Base-by-base conservation (phyloP, 2,797 vertebrate genomes). In the Kryptopterus vitreolus region DNA sequence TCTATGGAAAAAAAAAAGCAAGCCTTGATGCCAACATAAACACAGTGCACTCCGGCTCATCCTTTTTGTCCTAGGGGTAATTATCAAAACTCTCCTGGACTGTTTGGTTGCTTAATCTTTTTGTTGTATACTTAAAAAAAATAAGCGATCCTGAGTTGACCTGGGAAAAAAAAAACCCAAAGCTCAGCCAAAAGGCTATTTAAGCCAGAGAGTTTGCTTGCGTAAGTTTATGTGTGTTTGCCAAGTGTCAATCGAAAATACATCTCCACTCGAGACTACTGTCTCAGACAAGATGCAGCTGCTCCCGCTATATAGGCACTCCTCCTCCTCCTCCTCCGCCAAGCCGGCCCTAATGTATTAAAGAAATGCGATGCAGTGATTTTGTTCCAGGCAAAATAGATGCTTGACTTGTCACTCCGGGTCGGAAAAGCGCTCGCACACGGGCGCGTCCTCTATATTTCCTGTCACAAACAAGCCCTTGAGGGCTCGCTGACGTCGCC, bases 401-500 rank as follows among this genome's bases (percentile, higher is more conserved):
- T 18, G 11, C 70, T 61, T 77, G 53, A 57, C 55, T 33, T 29
- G 59, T 53, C 12, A n/a, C 24, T 82, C 72, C 68, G 0, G 22
- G 12, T 57, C 29, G 15, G 3, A 22, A 43, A 38, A 50, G 31
- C 26, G 10, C 68, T 50, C 46, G 15, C 72, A n/a, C 24, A n/a
- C 43, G 11, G 26, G 9, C 33, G 73, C 4, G 26, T 20, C 75
- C 52, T 66, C 57, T 69, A 29, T 66, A 43, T 79, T 65, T 66
- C 59, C 38, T 80, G 71, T 66, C 69, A 74, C 69, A 61, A 61
- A 55, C 79, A 62, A 33, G 63, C 63, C 71, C 83, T 81, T 68
- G 31, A 13, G 53, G 78, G 68, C 68, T 66, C n/a, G 48, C 22
- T 33, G 57, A 70, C 70, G 80, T 72, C 80, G 79, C 83, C 83